Evolutionary conservation across 35 echinoderm and acorn worm species (phyloP).

Genomic region (Ophioderma brevispina): DNA sequence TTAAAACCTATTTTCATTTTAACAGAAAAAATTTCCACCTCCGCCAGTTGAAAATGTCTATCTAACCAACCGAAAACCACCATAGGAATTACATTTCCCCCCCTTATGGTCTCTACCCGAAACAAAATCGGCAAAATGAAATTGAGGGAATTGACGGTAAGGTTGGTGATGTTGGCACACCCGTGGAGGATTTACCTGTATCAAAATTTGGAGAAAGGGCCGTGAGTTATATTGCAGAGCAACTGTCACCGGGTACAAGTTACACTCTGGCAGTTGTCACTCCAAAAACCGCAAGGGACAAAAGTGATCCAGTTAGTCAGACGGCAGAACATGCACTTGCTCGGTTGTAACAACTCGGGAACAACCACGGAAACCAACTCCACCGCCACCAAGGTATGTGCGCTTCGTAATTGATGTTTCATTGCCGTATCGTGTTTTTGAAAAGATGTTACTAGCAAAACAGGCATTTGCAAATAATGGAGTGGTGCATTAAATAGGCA

Average conservation of each 20-base stretch:
- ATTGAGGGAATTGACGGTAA: background rate
- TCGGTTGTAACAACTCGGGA: no score
- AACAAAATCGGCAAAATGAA: background rate
- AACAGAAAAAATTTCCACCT: background rate
- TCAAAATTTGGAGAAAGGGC: background rate
- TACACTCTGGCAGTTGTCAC: background rate
- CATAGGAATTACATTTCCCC: background rate
- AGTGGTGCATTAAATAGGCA: no score
- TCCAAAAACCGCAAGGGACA: background rate
- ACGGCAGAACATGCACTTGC: background rate
- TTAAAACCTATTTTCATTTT: no score
- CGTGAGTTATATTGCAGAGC: background rate
- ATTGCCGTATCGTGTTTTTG: background rate
- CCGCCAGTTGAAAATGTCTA: background rate
- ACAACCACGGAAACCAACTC: background rate
- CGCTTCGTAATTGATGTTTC: no score
- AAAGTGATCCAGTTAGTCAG: background rate
- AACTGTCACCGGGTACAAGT: background rate
- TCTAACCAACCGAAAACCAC: background rate
- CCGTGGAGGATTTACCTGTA: background rate
- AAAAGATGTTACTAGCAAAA: background rate
- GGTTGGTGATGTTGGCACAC: background rate
- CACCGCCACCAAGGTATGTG: background rate
- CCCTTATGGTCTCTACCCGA: background rate
- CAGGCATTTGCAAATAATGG: background rate